Base-by-base conservation (phyloP, 1,140 invertebrate species). In the Coenobita brevimanus region DNA sequence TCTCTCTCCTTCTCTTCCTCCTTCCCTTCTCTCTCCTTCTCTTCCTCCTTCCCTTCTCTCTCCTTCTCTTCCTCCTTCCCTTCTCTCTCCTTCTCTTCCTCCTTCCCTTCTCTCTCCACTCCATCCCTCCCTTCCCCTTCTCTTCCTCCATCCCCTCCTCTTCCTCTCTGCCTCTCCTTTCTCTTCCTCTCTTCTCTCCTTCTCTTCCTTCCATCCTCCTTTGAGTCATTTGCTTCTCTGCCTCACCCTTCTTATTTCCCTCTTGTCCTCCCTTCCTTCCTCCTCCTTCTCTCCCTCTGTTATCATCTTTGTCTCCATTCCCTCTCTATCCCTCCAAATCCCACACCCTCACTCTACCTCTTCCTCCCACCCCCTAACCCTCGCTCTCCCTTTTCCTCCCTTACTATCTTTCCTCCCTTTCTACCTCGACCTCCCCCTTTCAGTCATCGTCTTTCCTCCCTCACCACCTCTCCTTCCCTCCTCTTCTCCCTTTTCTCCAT, bases 11-110 rank as follows among this genome's bases (percentile, higher is more conserved):
- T 10, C n/a, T 15, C 62, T 33, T 67, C 33, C 62, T 64, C 21
- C 4, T 64, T 57, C n/a, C n/a, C 10, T 57, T 57, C 10, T 57
- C n/a, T 13, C n/a, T 57, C n/a, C n/a, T 13, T 57, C n/a, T 57
- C 10, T 57, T 21, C 30, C 30, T 3, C 36, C 10, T 13, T 33
- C 36, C 6, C 36, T 10, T 4, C n/a, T 1, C 24, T 4, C 21
- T 62, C 57, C 57, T n/a, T 24, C 57, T 1, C 57, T 62, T 62
- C 57, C 21, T 17, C 62, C 54, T 13, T n/a, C 54, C n/a, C 54
- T n/a, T 57, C 54, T 57, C n/a, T n/a, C n/a, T 57, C 54, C 54
- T 57, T n/a, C 54, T 57, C n/a, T n/a, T 57, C 54, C 54, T 57
- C 54, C 54, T 57, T n/a, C 54, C n/a, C 54, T n/a, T 57, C 10